phyloP scores from a whole-genome alignment of 1,140 invertebrate genomes.

The Lordiphosa mommai region DNA sequence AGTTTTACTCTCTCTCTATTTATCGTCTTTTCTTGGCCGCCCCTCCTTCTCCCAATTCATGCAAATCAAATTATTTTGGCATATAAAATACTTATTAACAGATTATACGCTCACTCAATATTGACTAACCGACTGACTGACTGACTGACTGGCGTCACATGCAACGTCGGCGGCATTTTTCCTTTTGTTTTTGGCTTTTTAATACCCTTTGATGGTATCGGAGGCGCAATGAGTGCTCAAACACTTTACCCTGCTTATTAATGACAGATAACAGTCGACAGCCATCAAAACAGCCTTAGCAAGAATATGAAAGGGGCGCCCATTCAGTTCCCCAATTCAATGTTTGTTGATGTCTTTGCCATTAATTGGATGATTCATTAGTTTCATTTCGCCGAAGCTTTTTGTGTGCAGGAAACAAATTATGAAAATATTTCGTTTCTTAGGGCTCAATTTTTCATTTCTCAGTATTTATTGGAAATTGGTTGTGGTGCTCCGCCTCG shows the following conservation, averaged over 20 bases:
- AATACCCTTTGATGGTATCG: conserved; percentile 49
- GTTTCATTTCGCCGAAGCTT: too few relatives aligned
- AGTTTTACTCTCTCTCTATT: too few relatives aligned
- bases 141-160: neutral
- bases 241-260: conserved; percentile 45
- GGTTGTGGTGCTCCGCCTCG: too few relatives aligned
- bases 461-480: too few relatives aligned
- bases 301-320: conserved; percentile 5
- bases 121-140: conserved; percentile 29
- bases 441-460: too few relatives aligned
- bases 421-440: too few relatives aligned
- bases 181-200: conserved; percentile 27
- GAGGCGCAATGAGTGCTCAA: conserved; percentile 15
- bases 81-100: conserved; percentile 65
- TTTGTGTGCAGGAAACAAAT: too few relatives aligned
- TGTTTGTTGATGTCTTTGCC: conserved; percentile 10
- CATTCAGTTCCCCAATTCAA: conserved; percentile 8
- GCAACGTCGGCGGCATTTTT: conserved; percentile 1
- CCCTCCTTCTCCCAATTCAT: conserved; percentile 16
- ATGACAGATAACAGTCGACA: conserved; percentile 50
- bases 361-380: too few relatives aligned
- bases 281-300: conserved; percentile 9
- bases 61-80: conserved; percentile 73
- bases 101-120: conserved; percentile 48
- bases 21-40: neutral